Evolutionary conservation across 2,888 invertebrate genomes (phyloP).

Genomic region (Electrophaes corylata): DNA sequence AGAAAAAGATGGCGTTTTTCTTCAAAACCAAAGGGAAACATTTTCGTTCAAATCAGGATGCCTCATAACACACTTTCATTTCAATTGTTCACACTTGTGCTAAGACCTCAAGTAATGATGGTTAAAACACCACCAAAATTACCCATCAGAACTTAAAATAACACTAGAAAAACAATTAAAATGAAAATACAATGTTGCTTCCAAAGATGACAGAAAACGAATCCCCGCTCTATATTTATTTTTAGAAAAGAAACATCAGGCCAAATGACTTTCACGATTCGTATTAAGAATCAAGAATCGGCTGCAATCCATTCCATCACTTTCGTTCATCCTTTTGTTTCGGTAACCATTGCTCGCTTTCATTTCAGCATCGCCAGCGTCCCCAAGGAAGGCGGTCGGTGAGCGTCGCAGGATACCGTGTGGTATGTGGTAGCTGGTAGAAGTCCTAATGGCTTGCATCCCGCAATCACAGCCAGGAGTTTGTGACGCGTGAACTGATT

Average conservation of each 20-base stretch:
- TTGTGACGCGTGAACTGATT: constrained; percentile 70
- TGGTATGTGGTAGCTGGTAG: constrained; percentile 23
- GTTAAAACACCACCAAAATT: too few relatives aligned
- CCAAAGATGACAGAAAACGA: too few relatives aligned
- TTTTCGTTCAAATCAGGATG: too few relatives aligned
- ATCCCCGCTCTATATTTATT: too few relatives aligned
- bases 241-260: neutral
- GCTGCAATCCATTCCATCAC: neutral
- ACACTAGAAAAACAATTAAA: too few relatives aligned
- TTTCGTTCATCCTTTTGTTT: neutral
- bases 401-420: constrained; percentile 32
- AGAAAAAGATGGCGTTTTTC: too few relatives aligned
- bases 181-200: too few relatives aligned
- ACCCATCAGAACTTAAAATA: too few relatives aligned
- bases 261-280: neutral
- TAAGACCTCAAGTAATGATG: too few relatives aligned
- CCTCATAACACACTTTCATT: too few relatives aligned
- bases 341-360: constrained; percentile 18
- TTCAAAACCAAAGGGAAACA: too few relatives aligned
- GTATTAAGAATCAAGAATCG: neutral
- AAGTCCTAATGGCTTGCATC: constrained; percentile 71
- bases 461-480: constrained; percentile 76
- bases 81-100: too few relatives aligned
- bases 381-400: constrained; percentile 44
- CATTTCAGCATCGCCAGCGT: constrained; percentile 4